Evolutionary conservation across 2,797 vertebrate species (phyloP).

Genomic region (Labeo calbasu): DNA sequence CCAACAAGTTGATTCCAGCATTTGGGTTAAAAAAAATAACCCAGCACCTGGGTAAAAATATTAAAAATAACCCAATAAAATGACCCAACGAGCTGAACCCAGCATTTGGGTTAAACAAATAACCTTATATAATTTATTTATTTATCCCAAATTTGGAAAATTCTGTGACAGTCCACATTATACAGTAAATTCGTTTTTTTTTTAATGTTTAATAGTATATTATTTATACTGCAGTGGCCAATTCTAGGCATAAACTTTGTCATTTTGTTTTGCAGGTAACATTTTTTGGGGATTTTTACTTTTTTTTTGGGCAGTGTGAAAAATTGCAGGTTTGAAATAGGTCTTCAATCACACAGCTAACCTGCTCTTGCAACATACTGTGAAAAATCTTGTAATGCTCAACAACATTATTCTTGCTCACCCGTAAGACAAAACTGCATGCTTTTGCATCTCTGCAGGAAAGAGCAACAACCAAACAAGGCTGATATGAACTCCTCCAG

Average conservation of each 20-base stretch:
- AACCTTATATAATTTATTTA: no score
- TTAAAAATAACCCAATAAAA: no score
- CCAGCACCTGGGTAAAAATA: no score
- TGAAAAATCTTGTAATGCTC: background rate
- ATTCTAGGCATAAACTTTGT: background rate
- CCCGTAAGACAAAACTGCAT: conserved; percentile 11
- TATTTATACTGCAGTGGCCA: background rate
- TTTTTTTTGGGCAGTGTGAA: background rate
- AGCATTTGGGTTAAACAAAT: no score
- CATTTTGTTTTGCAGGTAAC: background rate
- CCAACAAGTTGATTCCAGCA: no score
- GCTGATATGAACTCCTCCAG: conserved; percentile 38
- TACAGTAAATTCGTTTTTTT: no score
- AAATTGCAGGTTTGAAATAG: conserved; percentile 10
- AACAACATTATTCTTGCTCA: conserved; percentile 14
- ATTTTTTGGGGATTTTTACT: background rate
- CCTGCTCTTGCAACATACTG: background rate
- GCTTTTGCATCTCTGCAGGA: conserved; percentile 2
- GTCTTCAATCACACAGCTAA: background rate
- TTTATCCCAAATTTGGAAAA: no score
- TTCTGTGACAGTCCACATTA: no score
- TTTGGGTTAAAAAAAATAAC: no score
- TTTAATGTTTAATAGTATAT: background rate
- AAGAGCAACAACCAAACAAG: conserved; percentile 41
- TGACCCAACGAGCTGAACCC: no score